Percentiles rank a stretch among this genome's conserved stretches.
Evolutionary conservation across 2,113 vertebrate species (phyloP).

Genomic region (Ailurus styani): DNA sequence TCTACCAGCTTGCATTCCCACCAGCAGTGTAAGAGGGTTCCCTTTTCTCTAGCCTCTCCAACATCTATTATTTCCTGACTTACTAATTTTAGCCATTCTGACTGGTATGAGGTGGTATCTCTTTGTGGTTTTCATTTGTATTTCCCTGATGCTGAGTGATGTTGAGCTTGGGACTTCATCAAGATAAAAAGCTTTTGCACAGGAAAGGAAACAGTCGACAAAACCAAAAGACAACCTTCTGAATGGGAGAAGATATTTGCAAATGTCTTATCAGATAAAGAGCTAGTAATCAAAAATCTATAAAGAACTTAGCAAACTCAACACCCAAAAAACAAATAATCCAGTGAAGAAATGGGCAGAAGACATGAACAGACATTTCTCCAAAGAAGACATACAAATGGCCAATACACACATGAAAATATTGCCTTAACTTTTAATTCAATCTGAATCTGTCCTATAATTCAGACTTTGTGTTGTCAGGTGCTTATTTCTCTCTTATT

Average conservation of each 20-base stretch:
- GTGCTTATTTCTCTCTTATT: not conserved
- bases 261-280: not conserved
- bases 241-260: not conserved
- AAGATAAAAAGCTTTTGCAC: not conserved
- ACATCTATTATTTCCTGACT: not conserved
- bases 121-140: not conserved
- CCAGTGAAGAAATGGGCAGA: not conserved
- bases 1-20: not conserved
- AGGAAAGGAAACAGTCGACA: not conserved
- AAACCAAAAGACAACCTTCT: not conserved
- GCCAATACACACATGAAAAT: not conserved
- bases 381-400: not conserved
- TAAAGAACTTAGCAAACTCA: not conserved
- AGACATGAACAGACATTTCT: not conserved
- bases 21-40: not conserved
- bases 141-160: not conserved
- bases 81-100: not conserved
- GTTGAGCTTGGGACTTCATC: not conserved
- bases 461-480: not conserved
- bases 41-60: not conserved
- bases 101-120: not conserved
- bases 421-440: not conserved
- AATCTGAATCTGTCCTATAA: not conserved
- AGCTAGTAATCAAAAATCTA: not conserved
- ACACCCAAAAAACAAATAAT: not conserved